Evolutionary conservation across 2,888 invertebrate genomes (phyloP), one percentile per base, ranked within the genome.

Genomic region (Drosophila greeni): DNA sequence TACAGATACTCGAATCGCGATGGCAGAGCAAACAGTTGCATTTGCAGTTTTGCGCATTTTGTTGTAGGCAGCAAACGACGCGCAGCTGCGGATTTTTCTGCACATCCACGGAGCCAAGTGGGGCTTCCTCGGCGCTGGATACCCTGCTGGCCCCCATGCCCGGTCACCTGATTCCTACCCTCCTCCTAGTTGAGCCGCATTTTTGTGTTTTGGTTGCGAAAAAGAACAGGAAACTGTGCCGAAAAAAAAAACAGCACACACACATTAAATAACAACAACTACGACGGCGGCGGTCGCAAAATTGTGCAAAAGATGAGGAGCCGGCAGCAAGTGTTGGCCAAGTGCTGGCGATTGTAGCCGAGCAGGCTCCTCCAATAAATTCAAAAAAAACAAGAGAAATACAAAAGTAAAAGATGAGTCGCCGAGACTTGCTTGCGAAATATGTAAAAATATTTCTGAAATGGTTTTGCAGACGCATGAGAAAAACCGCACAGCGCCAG

Each of bases 381-480:
- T 20, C 3, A 62, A 56, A 72, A 59, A 64, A 52, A 12, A 39
- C 20, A 39, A 20, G 20, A 39, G 39, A 14, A 23, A 23, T 40
- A 40, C 23, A n/a, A 20, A 29, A 42, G 42, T 42, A 34, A 58
- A 59, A 58, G 60, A 59, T 37, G 59, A 51, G 42, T 36, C 31
- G 29, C 8, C 5, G 29, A 14, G 29, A 31, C 45, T 47, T 18
- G 45, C 79, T 78, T 78, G 70, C 77, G 77, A 78, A 78, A 79
- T 78, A 84, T 79, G 72, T 84, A 70, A 79, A 62, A 84, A 60
- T 82, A 84, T 84, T 83, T 83, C 64, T 83, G 73, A 83, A 77
- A 80, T 71, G 59, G 61, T 76, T 62, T 62, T 73, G 68, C 71
- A 83, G 75, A 82, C 70, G 70, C 71, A 62, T 52, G 51, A 61